phyloP scores from a whole-genome alignment of 2,888 invertebrate genomes.

The Yponomeuta plumbellus region DNA sequence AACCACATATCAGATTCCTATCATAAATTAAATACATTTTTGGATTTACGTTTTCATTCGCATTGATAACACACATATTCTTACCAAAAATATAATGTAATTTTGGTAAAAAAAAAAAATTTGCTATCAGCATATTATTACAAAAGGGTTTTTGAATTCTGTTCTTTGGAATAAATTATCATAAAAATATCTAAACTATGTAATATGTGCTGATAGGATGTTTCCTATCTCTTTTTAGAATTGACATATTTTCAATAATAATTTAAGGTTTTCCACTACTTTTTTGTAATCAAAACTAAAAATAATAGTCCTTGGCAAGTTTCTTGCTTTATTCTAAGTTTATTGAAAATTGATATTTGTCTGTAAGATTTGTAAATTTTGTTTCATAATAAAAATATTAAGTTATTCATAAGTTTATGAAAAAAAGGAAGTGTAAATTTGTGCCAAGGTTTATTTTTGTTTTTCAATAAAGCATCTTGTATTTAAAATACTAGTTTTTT shows the following conservation, averaged over 20 bases:
- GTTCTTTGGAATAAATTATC: too few species aligned
- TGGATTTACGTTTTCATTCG: neutral
- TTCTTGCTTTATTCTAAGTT: neutral
- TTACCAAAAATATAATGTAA: too few species aligned
- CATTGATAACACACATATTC: too few species aligned
- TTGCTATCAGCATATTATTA: too few species aligned
- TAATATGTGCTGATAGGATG: neutral
- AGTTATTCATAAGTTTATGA: neutral
- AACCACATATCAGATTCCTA: neutral
- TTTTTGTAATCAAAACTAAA: neutral
- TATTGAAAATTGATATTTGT: neutral
- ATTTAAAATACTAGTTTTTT: neutral
- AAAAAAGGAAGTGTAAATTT: neutral
- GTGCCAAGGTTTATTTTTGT: conserved; percentile 1
- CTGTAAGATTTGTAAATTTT: neutral
- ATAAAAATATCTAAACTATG: neutral
- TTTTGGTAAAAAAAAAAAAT: too few species aligned
- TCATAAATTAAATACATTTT: neutral
- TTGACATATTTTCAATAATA: too few species aligned
- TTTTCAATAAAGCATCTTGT: conserved; percentile 12
- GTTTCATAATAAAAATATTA: neutral
- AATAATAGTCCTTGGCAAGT: neutral
- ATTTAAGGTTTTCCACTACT: neutral
- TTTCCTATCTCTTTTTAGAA: neutral
- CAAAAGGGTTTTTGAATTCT: too few species aligned